Conservation (phyloP, 2,113 vertebrate genomes). For the Nannospalax galili region DNA sequence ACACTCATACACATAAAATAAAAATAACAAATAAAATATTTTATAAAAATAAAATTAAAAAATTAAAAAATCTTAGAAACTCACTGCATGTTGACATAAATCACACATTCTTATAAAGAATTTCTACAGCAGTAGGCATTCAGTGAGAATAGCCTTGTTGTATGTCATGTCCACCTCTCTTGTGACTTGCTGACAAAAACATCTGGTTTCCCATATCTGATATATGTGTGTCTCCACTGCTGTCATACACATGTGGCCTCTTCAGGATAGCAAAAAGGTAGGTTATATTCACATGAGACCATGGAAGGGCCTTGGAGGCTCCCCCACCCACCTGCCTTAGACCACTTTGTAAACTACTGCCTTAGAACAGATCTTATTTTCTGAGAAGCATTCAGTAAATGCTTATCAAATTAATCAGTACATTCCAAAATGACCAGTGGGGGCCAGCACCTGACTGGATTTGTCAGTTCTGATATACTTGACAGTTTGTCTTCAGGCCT, state of each 20-base stretch:
- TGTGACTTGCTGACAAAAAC: neutral
- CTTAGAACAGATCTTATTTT: neutral
- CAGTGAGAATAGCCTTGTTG: neutral
- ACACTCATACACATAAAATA: no score
- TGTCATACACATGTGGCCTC: neutral
- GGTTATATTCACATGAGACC: neutral
- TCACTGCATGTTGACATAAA: neutral
- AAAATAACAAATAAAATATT: no score
- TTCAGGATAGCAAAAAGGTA: neutral
- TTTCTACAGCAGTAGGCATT: neutral
- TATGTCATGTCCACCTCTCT: neutral
- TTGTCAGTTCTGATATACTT: fast-evolving
- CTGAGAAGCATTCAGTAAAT: neutral
- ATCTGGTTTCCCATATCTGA: neutral
- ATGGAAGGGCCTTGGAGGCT: neutral
- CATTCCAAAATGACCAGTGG: neutral
- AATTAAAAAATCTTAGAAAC: neutral
- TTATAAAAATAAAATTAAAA: no score
- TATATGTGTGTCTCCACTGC: neutral
- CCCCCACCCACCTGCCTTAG: neutral
- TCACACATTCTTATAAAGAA: neutral
- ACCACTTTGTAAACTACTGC: neutral
- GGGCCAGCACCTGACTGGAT: no score
- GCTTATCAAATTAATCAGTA: neutral
- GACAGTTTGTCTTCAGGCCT: neutral